Base-by-base conservation (phyloP, 2,888 invertebrate species). In the Tenthredo scrophulariae region DNA sequence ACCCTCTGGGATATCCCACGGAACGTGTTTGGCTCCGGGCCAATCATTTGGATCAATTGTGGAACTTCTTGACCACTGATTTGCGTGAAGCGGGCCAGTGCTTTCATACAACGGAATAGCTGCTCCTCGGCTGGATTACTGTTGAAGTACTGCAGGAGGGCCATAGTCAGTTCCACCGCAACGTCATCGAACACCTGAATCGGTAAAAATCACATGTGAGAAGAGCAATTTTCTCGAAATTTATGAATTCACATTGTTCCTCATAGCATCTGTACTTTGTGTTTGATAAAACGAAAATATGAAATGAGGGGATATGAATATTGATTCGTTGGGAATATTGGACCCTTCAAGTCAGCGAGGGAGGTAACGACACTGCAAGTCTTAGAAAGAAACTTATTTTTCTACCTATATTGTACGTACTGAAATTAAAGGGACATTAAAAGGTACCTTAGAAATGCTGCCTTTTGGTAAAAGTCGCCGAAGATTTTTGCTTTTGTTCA, bases 111-210 rank as follows among this genome's bases (percentile, higher is more conserved):
- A 87, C 97, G 96, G 94, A 95, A 97, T 89, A 97, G 95, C 89
- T 97, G 96, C 92, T 97, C 97, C 94, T 98, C 98, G 50, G 94
- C 94, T 43, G 97, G 97, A 91, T 96, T 97, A 85, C 95, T 95
- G 91, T 96, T 97, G 94, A 98, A 96, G 94, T 96, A 98, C 94
- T 98, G 98, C 88, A 98, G 95, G 90, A 98, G 94, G 83, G 98
- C 98, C 97, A 98, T 97, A 74, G 97, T 96, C 92, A 98, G 94
- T 94, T 98, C 98, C 85, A 98, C 97, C 86, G 98, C 98, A 84
- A 98, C 97, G 93, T 98, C 98, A 93, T 98, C 98, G 94, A 98
- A 98, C 85, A 98, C 98, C 98, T 98, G 93, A 9, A 77, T 79
- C 10, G 50, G 13, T 26, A 5, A 50, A 70, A 58, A 85, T 85